Evolutionary conservation across 2,888 invertebrate species (phyloP).

Genomic region (Pterostichus madidus): DNA sequence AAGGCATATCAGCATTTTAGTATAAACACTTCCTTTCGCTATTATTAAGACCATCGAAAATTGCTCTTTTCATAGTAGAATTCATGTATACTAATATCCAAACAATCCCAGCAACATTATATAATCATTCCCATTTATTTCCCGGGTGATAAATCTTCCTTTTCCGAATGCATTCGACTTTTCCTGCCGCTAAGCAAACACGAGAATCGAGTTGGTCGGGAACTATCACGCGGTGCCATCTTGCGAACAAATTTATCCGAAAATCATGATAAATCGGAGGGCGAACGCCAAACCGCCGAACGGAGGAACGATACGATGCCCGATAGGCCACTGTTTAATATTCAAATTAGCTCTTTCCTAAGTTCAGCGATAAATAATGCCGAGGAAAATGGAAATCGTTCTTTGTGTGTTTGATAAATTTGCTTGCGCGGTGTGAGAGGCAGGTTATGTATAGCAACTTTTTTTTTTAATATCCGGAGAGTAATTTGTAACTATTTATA

Average conservation of each 20-base stretch:
- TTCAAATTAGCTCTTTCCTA: constrained; percentile 40
- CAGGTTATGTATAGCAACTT: too few relatives aligned
- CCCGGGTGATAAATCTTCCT: constrained; percentile 27
- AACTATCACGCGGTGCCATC: constrained; percentile 37
- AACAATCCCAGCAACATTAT: background rate
- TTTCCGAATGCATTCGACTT: constrained; percentile 43
- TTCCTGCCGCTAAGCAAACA: constrained; percentile 39
- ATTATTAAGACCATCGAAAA: background rate
- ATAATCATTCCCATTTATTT: constrained; percentile 38
- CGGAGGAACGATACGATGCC: background rate
- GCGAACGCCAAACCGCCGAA: constrained; percentile 3
- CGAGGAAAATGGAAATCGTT: background rate
- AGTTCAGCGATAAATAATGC: constrained; percentile 25
- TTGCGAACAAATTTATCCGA: constrained; percentile 44
- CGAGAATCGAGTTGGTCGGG: constrained; percentile 13
- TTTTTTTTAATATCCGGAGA: too few relatives aligned
- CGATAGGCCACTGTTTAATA: constrained; percentile 23
- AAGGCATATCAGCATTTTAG: too few relatives aligned
- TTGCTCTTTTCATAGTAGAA: background rate
- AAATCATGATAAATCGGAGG: constrained; percentile 37
- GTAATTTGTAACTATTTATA: too few relatives aligned
- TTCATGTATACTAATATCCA: background rate
- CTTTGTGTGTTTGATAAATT: constrained; percentile 20
- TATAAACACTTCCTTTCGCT: background rate
- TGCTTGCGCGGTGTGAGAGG: background rate